Evolutionary conservation across 1,140 invertebrate species (phyloP).

Genomic region (Drosophila athabasca): DNA sequence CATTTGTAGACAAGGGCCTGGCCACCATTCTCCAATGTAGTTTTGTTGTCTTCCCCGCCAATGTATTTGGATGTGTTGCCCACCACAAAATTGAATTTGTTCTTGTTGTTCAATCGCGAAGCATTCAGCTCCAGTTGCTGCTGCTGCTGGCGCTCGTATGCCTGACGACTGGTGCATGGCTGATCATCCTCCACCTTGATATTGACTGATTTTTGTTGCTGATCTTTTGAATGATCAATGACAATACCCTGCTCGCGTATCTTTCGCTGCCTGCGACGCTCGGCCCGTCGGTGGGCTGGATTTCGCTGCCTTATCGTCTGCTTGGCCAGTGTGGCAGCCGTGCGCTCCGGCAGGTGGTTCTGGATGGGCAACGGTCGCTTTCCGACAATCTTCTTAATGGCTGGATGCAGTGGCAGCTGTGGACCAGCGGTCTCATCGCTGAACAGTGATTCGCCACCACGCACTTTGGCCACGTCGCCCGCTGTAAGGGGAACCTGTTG

Average conservation of each 20-base stretch:
- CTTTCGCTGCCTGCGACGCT: constrained; percentile 53
- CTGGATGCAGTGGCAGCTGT: constrained; percentile 89
- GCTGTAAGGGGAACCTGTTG: constrained; percentile 85
- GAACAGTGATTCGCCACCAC: constrained; percentile 63
- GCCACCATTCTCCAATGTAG: constrained; percentile 6
- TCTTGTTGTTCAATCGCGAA: constrained; percentile 73
- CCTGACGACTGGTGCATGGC: constrained; percentile 64
- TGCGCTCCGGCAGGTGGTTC: constrained; percentile 83
- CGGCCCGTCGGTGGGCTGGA: constrained; percentile 46
- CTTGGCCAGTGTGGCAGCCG: constrained; percentile 84
- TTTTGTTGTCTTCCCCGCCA: constrained; percentile 80
- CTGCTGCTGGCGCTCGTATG: constrained; percentile 56
- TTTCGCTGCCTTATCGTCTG: constrained; percentile 73
- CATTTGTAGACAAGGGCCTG: constrained; percentile 93
- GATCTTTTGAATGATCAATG: constrained; percentile 65
- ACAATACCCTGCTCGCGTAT: constrained; percentile 71
- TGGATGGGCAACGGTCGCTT: constrained; percentile 83
- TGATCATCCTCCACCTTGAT: constrained; percentile 40
- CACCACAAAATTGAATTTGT: constrained; percentile 85
- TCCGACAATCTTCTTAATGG: constrained; percentile 88
- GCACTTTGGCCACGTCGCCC: constrained; percentile 84
- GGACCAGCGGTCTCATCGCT: constrained; percentile 34
- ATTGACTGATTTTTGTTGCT: background rate
- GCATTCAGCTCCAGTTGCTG: constrained; percentile 48
- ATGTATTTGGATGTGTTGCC: constrained; percentile 95